Evolutionary conservation across 2,113 vertebrate species (phyloP), one percentile per base, ranked within the genome.

Genomic region (Zosterops borbonicus): DNA sequence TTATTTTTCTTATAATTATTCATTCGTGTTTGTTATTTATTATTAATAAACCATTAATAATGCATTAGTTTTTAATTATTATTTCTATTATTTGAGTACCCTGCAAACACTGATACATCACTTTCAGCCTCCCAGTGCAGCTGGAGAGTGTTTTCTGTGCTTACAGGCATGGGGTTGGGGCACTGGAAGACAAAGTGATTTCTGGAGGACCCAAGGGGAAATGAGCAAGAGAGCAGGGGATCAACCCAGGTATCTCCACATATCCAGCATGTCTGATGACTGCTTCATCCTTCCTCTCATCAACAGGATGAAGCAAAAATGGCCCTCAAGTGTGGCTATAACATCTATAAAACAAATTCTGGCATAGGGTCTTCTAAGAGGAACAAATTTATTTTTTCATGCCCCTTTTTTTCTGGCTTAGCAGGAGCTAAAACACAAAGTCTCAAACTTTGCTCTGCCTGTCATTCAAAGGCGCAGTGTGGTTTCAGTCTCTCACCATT

Each of bases 31-130:
- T 41, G 71, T 20, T 64, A 83, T 77, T 63, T 70, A 63, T 83
- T 83, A 83, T 90, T 83, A 77, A 77, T 70, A 70, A 62, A 41
- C 21, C 29, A 62, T 89, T 55, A 89, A 90, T 77, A 90, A 77
- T 83, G 63, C 50, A 83, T 56, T 49, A 11, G 35, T 42, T 77
- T 90, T 83, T 90, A 83, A 63, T 77, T 77, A 83, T 47, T 90
- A 49, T 76, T 83, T 49, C 56, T 42, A 28, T 42, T 62, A 62
- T 63, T 49, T 83, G 63, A 49, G 33, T n/a, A 80, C 8, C 28
- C 42, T 15, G 4, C 39, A 86, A 80, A 73, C 47, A 29, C 44
- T 20, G 20, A 60, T 6, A 18, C 6, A 23, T 35, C 49, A 49
- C 67, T 92, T 90, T 35, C 62, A 87, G 41, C 31, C 24, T 55